Conservation (phyloP, 2,888 invertebrate genomes). For the Sphaeridia pumilis region DNA sequence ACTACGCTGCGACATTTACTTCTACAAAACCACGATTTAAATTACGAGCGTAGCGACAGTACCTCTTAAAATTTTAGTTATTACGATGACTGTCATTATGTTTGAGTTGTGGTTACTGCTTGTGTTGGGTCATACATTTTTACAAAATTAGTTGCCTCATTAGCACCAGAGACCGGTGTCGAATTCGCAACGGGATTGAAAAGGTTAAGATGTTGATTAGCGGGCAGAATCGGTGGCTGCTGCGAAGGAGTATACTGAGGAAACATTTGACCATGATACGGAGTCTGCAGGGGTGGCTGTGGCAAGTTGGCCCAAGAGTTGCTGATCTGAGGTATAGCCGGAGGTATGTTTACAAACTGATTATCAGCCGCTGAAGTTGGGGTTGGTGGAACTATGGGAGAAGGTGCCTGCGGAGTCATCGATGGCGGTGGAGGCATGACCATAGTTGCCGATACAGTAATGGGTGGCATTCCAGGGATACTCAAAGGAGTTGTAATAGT, state of each 20-base stretch:
- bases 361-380: background rate
- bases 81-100: no score
- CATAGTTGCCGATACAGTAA: constrained; percentile 61
- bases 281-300: constrained; percentile 5
- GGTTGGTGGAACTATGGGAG: background rate
- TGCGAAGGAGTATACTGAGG: constrained; percentile 11
- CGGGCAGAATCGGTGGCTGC: constrained; percentile 15
- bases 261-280: background rate
- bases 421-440: constrained; percentile 36
- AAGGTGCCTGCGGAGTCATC: background rate
- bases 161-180: constrained; percentile 23
- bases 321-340: constrained; percentile 8
- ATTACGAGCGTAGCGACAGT: no score
- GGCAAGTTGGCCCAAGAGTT: constrained; percentile 8
- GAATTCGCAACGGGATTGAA: constrained; percentile 36
- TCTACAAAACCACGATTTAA: no score
- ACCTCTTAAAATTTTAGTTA: no score
- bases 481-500: constrained; percentile 51
- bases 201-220: constrained; percentile 24
- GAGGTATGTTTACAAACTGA: constrained; percentile 3
- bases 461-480: constrained; percentile 65
- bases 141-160: constrained; percentile 22
- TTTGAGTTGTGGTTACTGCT: no score
- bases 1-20: no score
- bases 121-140: constrained; percentile 33